These are phyloP conservation scores for Ginglymostoma cirratum DNA, from an alignment of 2,113 vertebrate genomes.

Conservation along the genomic window DNA sequence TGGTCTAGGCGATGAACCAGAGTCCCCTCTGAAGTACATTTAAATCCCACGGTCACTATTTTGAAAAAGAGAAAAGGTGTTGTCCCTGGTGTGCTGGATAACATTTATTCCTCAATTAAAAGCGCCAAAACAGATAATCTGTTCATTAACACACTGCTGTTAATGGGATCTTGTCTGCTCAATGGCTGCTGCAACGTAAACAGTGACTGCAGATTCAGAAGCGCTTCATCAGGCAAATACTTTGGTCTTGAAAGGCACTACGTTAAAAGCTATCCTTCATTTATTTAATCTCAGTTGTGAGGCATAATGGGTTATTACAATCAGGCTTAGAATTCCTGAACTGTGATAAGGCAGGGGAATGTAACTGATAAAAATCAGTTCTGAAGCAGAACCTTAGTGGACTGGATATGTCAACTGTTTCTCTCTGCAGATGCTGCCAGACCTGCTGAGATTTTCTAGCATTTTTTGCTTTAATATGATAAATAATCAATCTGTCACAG, in stretches of 20 bases:
- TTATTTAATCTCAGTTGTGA: background rate
- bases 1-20: background rate
- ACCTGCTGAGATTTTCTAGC: too few species aligned
- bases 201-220: background rate
- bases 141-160: background rate
- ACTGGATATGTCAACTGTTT: too few species aligned
- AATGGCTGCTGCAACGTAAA: background rate
- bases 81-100: background rate
- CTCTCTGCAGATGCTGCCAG: too few species aligned
- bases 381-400: too few species aligned
- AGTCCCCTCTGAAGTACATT: background rate
- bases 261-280: background rate
- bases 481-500: background rate
- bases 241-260: background rate
- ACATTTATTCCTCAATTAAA: background rate
- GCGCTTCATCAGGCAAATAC: background rate
- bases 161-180: background rate
- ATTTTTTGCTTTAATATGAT: background rate
- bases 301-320: background rate
- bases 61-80: background rate
- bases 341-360: background rate
- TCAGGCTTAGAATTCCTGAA: background rate
- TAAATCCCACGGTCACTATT: background rate
- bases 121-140: background rate
- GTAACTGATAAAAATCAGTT: too few species aligned